A percentile compares a stretch with the other conserved stretches of the same genome.
Evolutionary conservation across 2,888 invertebrate genomes (phyloP).

Genomic region (Eueremaeus valkanovi): DNA sequence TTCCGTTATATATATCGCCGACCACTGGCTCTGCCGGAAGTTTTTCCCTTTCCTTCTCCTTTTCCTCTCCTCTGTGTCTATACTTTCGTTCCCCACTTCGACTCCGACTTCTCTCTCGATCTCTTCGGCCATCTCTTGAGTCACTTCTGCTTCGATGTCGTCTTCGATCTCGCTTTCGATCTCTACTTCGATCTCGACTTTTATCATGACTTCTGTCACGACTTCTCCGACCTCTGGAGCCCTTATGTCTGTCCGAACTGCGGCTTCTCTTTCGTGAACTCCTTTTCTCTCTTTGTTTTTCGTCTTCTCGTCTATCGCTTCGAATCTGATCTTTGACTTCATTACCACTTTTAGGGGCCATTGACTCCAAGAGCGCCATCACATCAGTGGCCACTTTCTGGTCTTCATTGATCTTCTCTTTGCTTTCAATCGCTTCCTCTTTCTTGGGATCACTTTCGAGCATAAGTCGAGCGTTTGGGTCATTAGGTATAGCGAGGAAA

Average conservation of each 20-base stretch:
- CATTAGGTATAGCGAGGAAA: conserved; percentile 56
- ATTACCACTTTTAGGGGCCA: conserved; percentile 19
- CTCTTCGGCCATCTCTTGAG: conserved; percentile 48
- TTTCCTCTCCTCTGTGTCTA: conserved; percentile 47
- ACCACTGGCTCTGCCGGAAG: conserved; percentile 57
- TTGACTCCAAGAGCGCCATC: conserved; percentile 33
- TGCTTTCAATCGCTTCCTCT: too few relatives aligned
- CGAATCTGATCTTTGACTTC: neutral
- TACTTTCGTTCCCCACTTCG: conserved; percentile 45
- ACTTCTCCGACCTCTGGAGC: conserved; percentile 29
- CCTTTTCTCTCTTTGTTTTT: neutral
- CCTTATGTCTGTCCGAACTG: conserved; percentile 39
- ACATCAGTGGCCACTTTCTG: conserved; percentile 17
- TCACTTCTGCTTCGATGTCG: conserved; percentile 37
- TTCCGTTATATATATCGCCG: conserved; percentile 76
- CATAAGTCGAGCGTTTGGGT: conserved; percentile 51
- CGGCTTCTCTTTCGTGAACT: conserved; percentile 41
- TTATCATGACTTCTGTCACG: conserved; percentile 47
- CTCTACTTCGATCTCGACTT: conserved; percentile 45
- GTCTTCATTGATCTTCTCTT: conserved; percentile 25
- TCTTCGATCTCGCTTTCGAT: conserved; percentile 38
- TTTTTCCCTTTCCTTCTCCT: conserved; percentile 46
- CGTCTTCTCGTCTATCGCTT: conserved; percentile 34
- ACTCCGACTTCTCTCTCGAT: conserved; percentile 50
- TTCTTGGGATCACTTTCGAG: conserved; percentile 44